phyloP scores from a whole-genome alignment of 2,113 vertebrate genomes.

The Phylloscopus trochilus region DNA sequence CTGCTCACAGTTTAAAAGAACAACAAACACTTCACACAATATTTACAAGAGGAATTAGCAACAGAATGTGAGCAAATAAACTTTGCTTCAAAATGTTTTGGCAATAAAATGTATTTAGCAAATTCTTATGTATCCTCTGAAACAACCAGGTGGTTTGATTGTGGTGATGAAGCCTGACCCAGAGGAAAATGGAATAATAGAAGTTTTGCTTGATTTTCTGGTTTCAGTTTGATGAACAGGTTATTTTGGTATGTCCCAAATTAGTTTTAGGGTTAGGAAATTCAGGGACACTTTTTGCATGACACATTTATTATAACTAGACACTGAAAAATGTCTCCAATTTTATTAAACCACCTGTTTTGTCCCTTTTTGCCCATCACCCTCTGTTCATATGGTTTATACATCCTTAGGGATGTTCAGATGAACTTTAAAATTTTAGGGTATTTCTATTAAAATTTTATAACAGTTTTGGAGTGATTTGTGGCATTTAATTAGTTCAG shows the following conservation, averaged over 20 bases:
- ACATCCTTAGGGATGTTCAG: background rate
- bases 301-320: background rate
- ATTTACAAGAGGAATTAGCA: conserved; percentile 41
- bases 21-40: conserved; percentile 4
- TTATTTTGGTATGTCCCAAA: background rate
- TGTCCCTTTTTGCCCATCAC: rapidly evolving
- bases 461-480: background rate
- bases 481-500: background rate
- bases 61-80: background rate
- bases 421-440: background rate
- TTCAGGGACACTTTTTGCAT: background rate
- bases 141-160: background rate
- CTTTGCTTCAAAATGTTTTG: background rate
- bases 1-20: background rate
- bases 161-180: background rate
- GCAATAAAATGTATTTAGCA: background rate
- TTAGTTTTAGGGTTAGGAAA: background rate
- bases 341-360: rapidly evolving
- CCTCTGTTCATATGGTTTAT: rapidly evolving
- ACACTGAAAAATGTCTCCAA: background rate
- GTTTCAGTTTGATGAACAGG: background rate
- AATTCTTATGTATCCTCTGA: background rate
- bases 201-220: background rate
- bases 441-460: background rate
- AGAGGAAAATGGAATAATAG: background rate